A percentile compares a stretch with the other conserved stretches of the same genome.
Conservation (phyloP, 2,113 vertebrate species). For the Entomyzon cyanotis region DNA sequence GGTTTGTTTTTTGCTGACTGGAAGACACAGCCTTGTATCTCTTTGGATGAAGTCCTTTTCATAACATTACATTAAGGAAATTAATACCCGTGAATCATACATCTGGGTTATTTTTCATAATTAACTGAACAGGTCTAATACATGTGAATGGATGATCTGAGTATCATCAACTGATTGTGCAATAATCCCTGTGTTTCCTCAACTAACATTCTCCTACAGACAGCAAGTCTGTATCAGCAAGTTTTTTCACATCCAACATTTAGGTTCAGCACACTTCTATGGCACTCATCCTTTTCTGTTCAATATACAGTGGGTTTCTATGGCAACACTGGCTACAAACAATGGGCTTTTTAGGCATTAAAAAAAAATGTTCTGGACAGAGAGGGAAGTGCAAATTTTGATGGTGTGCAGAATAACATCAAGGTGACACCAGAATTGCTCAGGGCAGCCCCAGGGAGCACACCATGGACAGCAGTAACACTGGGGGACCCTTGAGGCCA, state of each 20-base stretch:
- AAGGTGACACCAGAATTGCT: background rate
- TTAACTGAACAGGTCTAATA: background rate
- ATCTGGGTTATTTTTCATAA: background rate
- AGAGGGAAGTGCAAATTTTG: background rate
- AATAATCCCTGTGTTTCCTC: background rate
- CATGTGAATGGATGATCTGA: background rate
- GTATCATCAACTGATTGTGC: background rate
- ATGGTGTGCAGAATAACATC: background rate
- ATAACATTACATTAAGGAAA: background rate
- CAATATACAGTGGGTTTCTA: background rate
- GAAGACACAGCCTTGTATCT: background rate
- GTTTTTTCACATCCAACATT: background rate
- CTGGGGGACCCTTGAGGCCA: background rate
- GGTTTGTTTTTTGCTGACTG: background rate
- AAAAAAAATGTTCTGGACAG: background rate
- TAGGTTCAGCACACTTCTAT: background rate
- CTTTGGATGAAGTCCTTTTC: background rate
- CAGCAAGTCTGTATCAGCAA: background rate
- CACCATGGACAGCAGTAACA: background rate
- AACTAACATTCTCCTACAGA: background rate
- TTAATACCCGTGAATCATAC: background rate
- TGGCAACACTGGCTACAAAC: background rate
- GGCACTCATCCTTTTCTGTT: background rate
- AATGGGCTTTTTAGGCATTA: background rate
- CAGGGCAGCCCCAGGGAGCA: background rate